Evolutionary conservation across 2,888 invertebrate genomes (phyloP), one percentile per base, ranked within the genome.

Genomic region (Nomada flava): DNA sequence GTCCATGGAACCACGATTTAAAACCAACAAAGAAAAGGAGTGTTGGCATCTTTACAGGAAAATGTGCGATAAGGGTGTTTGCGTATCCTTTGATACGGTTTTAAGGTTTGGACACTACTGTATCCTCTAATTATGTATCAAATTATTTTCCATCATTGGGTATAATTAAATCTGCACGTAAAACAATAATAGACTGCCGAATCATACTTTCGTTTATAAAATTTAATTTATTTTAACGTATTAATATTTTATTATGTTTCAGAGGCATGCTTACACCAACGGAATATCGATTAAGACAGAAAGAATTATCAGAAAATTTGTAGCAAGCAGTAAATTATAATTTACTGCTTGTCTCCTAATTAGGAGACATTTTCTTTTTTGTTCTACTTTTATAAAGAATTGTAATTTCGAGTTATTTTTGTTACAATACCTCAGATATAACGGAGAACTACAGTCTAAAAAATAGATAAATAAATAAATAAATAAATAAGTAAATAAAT

Each of bases 211-310:
- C 29, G 4, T 29, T 0, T 53, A 53, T 13, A 9, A 53, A n/a
- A 75, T 1, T 55, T 36, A 15, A 36, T 70, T 44, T 10, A 5
- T 55, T 29, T 9, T 15, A 63, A 50, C n/a, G 11, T 47, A 64
- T 50, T 23, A 71, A 23, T 44, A 69, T 59, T 18, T 23, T 69
- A 10, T 23, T 52, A 26, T 70, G 36, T 93, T 93, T 71, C 92
- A 95, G 96, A 86, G 96, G 96, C 53, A 96, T 96, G 96, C 92
- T 96, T 83, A 96, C 96, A 11, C 96, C 96, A 5, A 96, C 96
- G 0, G 96, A 96, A 91, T 96, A 96, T 90, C 94, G 96, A 85
- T 94, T 96, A 88, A 94, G 96, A 80, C 95, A 95, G 89, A 95
- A 94, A 84, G 92, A 93, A 88, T 78, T 89, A 3, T 77, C 79